Percentiles rank a stretch among this genome's conserved stretches.
These are phyloP conservation scores for Cosmia pyralina DNA, from an alignment of 2,888 invertebrate genomes.

Conservation along the genomic window DNA sequence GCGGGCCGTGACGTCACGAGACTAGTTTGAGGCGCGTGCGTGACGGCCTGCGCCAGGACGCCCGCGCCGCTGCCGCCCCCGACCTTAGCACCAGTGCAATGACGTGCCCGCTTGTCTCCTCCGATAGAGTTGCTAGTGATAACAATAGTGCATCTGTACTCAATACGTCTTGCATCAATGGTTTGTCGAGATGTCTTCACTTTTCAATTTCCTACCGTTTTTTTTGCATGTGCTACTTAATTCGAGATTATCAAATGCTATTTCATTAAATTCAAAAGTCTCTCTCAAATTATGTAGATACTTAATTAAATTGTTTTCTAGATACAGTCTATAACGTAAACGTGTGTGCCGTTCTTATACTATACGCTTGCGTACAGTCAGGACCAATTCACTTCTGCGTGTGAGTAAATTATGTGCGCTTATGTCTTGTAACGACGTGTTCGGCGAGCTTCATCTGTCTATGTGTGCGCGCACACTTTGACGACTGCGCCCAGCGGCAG, in stretches of 20 bases:
- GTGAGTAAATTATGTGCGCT: constrained; percentile 81
- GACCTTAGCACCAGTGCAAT: constrained; percentile 85
- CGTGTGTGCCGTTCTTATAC: constrained; percentile 66
- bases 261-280: constrained; percentile 23
- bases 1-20: constrained; percentile 88
- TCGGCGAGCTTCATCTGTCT: constrained; percentile 76
- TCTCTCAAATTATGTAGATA: constrained; percentile 19
- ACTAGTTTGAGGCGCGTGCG: constrained; percentile 89
- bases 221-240: constrained; percentile 32
- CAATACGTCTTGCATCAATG: constrained; percentile 30
- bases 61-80: constrained; percentile 85
- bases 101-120: constrained; percentile 84
- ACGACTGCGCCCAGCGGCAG: constrained; percentile 79
- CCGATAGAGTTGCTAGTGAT: constrained; percentile 67
- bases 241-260: constrained; percentile 12
- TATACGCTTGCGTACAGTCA: constrained; percentile 64
- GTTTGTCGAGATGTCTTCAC: constrained; percentile 44
- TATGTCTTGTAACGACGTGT: constrained; percentile 79
- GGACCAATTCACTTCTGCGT: constrained; percentile 70
- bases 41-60: constrained; percentile 87
- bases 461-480: constrained; percentile 81
- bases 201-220: constrained; percentile 21
- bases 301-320: constrained; percentile 38
- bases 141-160: constrained; percentile 55
- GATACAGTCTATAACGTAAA: constrained; percentile 62